phyloP scores from a whole-genome alignment of 2,113 vertebrate genomes.

The Tragelaphus strepsiceros region DNA sequence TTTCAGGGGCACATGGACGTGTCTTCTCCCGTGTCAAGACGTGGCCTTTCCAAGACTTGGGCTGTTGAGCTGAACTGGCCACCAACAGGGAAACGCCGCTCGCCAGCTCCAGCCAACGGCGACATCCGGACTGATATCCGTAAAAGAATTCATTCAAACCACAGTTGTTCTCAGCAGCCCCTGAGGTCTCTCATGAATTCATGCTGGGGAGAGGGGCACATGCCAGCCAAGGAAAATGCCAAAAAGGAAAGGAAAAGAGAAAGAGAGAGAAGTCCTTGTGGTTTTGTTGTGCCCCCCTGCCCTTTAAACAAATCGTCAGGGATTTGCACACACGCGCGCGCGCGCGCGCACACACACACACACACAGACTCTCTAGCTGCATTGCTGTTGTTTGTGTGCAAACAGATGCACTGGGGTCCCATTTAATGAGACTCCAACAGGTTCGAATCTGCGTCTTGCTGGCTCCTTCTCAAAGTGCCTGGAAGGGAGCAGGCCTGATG shows the following conservation, averaged over 20 bases:
- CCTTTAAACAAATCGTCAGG: slow-evolving; percentile 29
- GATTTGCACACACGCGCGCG: neutral
- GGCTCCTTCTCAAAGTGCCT: neutral
- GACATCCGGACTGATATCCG: neutral
- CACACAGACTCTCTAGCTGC: neutral
- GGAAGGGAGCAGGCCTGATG: neutral
- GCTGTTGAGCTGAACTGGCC: neutral
- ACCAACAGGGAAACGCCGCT: neutral
- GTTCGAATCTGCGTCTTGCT: neutral
- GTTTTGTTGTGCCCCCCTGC: neutral
- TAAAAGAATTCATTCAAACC: neutral
- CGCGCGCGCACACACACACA: neutral
- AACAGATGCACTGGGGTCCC: neutral
- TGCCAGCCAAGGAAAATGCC: neutral
- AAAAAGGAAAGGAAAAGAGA: neutral
- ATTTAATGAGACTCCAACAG: neutral
- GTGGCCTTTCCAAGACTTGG: slow-evolving; percentile 22
- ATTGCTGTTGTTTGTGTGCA: slow-evolving; percentile 29
- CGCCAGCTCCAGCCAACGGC: neutral
- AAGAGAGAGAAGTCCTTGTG: neutral
- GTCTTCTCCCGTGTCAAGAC: slow-evolving; percentile 35
- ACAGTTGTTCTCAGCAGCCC: neutral
- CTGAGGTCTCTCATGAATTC: neutral
- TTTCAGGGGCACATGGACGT: slow-evolving; percentile 46
- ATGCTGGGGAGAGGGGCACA: neutral